Base-by-base conservation (phyloP, 2,113 vertebrate genomes). In the Prunella himalayana region DNA sequence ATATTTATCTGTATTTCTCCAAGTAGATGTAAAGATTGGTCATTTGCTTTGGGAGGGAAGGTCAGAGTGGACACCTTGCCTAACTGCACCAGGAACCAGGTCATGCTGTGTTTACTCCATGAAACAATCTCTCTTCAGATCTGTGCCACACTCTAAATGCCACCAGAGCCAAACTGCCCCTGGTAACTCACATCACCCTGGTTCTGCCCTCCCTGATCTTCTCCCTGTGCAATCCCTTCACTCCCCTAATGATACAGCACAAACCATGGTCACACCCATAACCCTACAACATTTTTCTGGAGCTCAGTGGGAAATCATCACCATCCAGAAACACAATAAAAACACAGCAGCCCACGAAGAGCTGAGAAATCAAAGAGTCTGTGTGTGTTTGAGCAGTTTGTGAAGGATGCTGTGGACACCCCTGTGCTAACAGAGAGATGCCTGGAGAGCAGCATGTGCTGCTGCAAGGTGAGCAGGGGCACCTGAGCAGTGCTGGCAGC, bases 351-450 rank as follows among this genome's bases (percentile, higher is more conserved):
- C 64, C 51, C 8, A 1, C 28, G 31, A 71, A 37, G 8, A 53
- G 33, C 16, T 70, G 57, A 0, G 1, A 66, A 92, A 70, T n/a
- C 18, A 20, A 25, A n/a, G 71, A 57, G 10, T 2, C 24, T 7
- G 1, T 2, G 0, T 5, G 18, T 8, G 28, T 61, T 35, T 49
- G 85, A 45, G 39, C 11, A 6, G 39, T 16, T 65, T 59, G 25
- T 28, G 27, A 45, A 45, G 77, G 82, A 28, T 1, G 6, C 33
- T 37, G n/a, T 6, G 68, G 31, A 31, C 49, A 71, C 10, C 1
- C 0, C 1, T 12, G 7, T 45, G n/a, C 61, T 47, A 9, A 24
- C 1, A 1, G 15, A 59, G 65, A 8, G 13, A 30, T 81, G 77
- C 27, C 75, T 53, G 60, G 68, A 77, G 60, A 37, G 6, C 41